These are phyloP conservation scores for Blastobasis lacticolella DNA, from an alignment of 2,888 invertebrate genomes.

Conservation along the genomic window DNA sequence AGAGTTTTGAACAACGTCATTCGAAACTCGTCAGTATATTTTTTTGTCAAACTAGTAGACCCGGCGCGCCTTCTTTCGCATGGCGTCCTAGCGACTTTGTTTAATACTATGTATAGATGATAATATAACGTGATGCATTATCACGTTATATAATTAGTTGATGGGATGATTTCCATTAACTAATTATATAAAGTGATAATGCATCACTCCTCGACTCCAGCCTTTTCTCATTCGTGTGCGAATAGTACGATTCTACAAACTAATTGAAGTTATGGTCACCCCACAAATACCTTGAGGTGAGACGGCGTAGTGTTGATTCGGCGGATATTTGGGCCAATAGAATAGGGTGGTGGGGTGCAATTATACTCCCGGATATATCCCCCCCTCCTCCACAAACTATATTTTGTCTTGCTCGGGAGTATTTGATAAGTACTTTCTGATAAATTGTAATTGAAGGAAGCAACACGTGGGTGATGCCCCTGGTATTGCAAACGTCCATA, in stretches of 20 bases:
- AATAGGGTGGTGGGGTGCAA: slow-evolving; percentile 16
- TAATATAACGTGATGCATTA: no score
- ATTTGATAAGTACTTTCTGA: not conserved
- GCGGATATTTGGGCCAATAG: slow-evolving; percentile 28
- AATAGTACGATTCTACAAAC: not conserved
- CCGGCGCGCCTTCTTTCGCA: no score
- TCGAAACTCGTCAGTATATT: no score
- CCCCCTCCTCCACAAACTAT: no score
- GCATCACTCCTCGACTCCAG: not conserved
- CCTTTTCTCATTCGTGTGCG: not conserved
- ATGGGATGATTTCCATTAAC: no score
- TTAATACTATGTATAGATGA: no score
- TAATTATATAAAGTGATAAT: not conserved
- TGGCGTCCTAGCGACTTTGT: no score
- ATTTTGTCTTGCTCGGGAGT: no score
- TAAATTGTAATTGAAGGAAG: not conserved
- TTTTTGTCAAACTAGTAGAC: no score
- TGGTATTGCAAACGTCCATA: no score
- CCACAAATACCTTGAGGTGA: slow-evolving; percentile 21
- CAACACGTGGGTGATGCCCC: not conserved
- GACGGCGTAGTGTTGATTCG: slow-evolving; percentile 28
- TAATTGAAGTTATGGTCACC: slow-evolving; percentile 13
- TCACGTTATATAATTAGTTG: no score
- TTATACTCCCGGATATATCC: slow-evolving; percentile 13
- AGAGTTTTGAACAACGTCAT: no score